phyloP scores from a whole-genome alignment of 2,113 vertebrate species.

The Girardinichthys multiradiatus region DNA sequence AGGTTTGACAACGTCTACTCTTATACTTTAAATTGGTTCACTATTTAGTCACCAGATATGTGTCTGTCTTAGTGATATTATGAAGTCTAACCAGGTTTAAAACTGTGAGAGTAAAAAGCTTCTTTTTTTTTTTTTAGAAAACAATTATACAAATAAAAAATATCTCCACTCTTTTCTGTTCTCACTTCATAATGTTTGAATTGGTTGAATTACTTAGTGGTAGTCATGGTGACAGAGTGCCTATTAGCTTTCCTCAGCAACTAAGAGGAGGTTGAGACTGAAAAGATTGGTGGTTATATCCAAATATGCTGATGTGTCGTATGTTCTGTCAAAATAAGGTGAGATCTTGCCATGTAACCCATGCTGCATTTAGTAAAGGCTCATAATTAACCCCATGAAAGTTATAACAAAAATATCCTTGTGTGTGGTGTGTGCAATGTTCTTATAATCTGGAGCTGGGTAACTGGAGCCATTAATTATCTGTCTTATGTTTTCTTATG shows the following conservation, averaged over 20 bases:
- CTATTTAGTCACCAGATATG: background rate
- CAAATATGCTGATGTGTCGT: background rate
- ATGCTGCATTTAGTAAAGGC: too few species aligned
- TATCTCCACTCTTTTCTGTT: background rate
- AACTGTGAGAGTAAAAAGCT: background rate
- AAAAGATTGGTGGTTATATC: background rate
- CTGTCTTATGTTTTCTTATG: too few species aligned
- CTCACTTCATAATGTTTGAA: background rate
- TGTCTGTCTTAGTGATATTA: background rate
- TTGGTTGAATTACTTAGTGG: background rate
- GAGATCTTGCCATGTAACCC: too few species aligned
- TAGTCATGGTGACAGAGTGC: conserved; percentile 10
- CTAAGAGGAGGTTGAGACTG: conserved; percentile 3
- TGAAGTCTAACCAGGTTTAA: background rate
- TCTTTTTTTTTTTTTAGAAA: background rate
- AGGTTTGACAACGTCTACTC: too few species aligned
- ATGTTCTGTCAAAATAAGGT: too few species aligned
- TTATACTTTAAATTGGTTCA: background rate
- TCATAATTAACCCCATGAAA: too few species aligned
- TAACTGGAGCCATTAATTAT: too few species aligned
- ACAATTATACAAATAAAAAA: background rate
- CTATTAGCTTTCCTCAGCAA: background rate
- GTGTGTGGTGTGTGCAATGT: too few species aligned
- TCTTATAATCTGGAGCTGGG: too few species aligned
- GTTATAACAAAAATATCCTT: too few species aligned